These are phyloP conservation scores for Cheilosia impressa DNA, from an alignment of 2,888 invertebrate genomes.

Conservation along the genomic window DNA sequence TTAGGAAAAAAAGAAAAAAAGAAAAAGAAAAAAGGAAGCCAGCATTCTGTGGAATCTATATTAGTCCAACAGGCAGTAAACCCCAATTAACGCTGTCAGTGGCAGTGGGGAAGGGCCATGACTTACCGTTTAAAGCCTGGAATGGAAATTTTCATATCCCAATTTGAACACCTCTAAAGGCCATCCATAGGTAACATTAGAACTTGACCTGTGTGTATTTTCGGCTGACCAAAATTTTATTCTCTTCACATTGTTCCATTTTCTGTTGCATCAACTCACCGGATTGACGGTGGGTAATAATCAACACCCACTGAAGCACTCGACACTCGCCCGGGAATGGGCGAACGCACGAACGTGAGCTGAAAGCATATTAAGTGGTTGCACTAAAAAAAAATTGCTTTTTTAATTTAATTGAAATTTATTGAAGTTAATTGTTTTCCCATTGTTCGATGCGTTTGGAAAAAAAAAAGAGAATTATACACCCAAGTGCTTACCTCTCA, in stretches of 20 bases:
- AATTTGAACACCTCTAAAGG: background rate
- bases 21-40: conserved; percentile 2
- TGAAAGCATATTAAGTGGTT: conserved; percentile 30
- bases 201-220: conserved; percentile 13
- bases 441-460: conserved; percentile 16
- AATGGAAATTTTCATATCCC: conserved; percentile 3
- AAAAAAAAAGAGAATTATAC: background rate
- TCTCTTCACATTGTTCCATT: background rate
- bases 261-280: conserved; percentile 17
- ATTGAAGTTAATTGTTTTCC: conserved; percentile 43
- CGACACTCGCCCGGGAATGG: conserved; percentile 3
- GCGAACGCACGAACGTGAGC: conserved; percentile 39
- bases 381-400: conserved; percentile 23
- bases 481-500: no score
- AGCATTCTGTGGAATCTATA: conserved; percentile 10
- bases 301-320: conserved; percentile 42
- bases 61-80: conserved; percentile 5
- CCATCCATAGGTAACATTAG: conserved; percentile 2
- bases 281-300: conserved; percentile 24
- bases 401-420: conserved; percentile 54
- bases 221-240: background rate
- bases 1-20: background rate
- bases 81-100: conserved; percentile 30
- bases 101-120: background rate
- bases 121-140: conserved; percentile 14